Conservation (phyloP, 2,797 vertebrate genomes). For the Myotis vivesi region DNA sequence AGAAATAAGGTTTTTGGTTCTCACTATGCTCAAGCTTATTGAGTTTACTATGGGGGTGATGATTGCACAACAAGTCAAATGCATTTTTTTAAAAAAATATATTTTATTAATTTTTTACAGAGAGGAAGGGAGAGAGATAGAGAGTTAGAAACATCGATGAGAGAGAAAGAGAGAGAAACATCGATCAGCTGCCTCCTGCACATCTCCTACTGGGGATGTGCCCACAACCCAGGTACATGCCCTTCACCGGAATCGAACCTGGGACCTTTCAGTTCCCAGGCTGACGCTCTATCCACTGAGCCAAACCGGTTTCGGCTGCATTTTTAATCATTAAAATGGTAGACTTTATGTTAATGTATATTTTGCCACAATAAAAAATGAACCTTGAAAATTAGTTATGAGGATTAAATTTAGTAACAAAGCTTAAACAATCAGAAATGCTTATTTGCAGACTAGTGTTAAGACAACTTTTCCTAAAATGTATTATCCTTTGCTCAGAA, state of each 20-base stretch:
- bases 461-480: conserved; percentile 12
- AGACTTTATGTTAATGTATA: background rate
- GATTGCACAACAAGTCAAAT: background rate
- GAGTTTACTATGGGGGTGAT: background rate
- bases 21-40: background rate
- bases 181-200: too few relatives aligned
- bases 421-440: background rate
- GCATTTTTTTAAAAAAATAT: too few relatives aligned
- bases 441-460: conserved; percentile 14
- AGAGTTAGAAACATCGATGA: too few relatives aligned
- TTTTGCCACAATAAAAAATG: conserved; percentile 2
- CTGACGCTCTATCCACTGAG: too few relatives aligned
- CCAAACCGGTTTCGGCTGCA: too few relatives aligned
- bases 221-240: too few relatives aligned
- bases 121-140: too few relatives aligned
- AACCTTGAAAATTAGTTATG: background rate
- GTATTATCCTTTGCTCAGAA: background rate
- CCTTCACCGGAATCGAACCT: too few relatives aligned
- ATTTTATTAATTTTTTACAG: too few relatives aligned
- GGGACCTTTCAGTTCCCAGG: too few relatives aligned
- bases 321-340: background rate
- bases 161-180: too few relatives aligned
- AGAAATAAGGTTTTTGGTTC: background rate
- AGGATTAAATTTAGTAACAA: conserved; percentile 10
- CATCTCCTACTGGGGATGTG: too few relatives aligned